Percentiles rank a stretch among this genome's conserved stretches.
These are phyloP conservation scores for Cathartes aura DNA, from an alignment of 2,113 vertebrate genomes.

Conservation along the genomic window DNA sequence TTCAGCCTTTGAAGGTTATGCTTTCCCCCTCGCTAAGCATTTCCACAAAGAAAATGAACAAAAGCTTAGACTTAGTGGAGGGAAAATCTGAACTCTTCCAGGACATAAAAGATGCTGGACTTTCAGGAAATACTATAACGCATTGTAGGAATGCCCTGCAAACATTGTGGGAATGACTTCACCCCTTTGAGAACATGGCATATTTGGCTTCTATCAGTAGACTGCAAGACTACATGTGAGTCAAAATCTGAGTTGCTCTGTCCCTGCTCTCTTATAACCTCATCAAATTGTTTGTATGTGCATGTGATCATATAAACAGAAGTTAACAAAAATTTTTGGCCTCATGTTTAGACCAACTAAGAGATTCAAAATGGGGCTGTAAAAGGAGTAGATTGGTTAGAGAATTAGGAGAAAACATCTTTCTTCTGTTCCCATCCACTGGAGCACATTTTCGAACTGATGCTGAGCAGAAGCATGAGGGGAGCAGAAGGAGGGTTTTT, in stretches of 20 bases:
- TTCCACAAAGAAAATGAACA: not conserved
- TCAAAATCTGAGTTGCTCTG: not conserved
- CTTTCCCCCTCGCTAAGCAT: not conserved
- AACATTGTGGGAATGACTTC: not conserved
- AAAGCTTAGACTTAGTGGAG: not conserved
- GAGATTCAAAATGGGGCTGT: not conserved
- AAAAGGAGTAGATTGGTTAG: not conserved
- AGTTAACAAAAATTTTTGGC: not conserved
- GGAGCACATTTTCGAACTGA: not conserved
- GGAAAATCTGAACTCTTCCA: not conserved
- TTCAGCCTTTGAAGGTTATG: not conserved
- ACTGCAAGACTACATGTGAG: not conserved
- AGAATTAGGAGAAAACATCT: not conserved
- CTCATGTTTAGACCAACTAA: not conserved
- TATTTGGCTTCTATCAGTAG: not conserved
- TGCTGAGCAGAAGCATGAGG: not conserved
- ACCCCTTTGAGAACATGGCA: not conserved
- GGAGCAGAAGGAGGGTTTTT: not conserved
- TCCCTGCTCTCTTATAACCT: not conserved
- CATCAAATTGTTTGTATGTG: not conserved
- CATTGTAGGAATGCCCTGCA: not conserved
- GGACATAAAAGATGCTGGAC: not conserved
- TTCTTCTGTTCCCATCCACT: not conserved
- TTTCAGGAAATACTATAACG: not conserved
- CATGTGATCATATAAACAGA: not conserved